These are phyloP conservation scores for Sebastes nivosus DNA, from an alignment of 2,797 vertebrate genomes.

Conservation along the genomic window DNA sequence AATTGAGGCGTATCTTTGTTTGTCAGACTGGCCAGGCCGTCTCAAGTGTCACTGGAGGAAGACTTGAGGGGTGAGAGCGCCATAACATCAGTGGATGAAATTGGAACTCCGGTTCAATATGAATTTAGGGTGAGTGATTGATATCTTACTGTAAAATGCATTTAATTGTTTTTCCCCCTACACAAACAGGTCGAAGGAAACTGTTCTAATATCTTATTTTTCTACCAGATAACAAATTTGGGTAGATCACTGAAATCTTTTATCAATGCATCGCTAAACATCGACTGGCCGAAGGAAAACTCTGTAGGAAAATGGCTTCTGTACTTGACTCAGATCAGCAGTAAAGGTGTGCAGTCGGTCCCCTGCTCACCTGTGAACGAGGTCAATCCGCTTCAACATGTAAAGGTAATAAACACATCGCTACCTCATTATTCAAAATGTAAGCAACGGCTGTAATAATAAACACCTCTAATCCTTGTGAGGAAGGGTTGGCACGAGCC, in stretches of 20 bases:
- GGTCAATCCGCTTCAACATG: slow-evolving; percentile 76
- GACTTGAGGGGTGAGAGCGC: slow-evolving; percentile 81
- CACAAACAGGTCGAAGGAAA: background rate
- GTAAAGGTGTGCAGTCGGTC: slow-evolving; percentile 82
- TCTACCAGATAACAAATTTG: slow-evolving; percentile 87
- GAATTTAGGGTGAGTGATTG: slow-evolving; percentile 85
- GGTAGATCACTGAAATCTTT: slow-evolving; percentile 90
- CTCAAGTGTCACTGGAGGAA: slow-evolving; percentile 89
- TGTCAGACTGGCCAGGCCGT: slow-evolving; percentile 87
- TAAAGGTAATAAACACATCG: slow-evolving; percentile 51
- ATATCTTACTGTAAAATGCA: background rate
- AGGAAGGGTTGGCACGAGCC: slow-evolving; percentile 46
- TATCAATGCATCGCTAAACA: slow-evolving; percentile 87
- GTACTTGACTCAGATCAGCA: slow-evolving; percentile 88
- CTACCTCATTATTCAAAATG: rapidly evolving
- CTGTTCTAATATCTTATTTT: background rate
- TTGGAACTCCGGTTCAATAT: slow-evolving; percentile 87
- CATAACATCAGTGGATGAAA: slow-evolving; percentile 86
- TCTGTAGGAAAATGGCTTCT: slow-evolving; percentile 88
- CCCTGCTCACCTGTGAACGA: slow-evolving; percentile 83
- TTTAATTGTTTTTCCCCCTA: background rate
- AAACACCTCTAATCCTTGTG: background rate
- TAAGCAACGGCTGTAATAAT: background rate
- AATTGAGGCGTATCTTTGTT: background rate
- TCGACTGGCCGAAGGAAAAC: slow-evolving; percentile 91